Percentiles rank a stretch among this genome's conserved stretches.
These are phyloP conservation scores for Drosophila robusta DNA, from an alignment of 2,888 invertebrate species.

Conservation along the genomic window DNA sequence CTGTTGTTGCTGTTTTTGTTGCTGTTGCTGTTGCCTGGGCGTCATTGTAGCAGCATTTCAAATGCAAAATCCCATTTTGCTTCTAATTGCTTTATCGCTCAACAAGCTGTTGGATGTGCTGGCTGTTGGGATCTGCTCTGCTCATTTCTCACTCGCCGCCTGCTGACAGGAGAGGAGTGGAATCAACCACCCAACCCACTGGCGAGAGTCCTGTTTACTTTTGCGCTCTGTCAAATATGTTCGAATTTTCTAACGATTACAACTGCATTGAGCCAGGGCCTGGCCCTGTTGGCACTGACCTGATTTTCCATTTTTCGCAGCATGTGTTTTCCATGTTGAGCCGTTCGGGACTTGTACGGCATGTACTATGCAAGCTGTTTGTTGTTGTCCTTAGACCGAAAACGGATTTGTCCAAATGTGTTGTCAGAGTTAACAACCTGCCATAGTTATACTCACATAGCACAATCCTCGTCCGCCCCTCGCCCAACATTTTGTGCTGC, in stretches of 20 bases:
- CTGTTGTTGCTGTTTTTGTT: slow-evolving; percentile 16
- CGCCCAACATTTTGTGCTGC: slow-evolving; percentile 11
- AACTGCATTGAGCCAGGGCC: slow-evolving; percentile 60
- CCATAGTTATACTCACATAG: slow-evolving; percentile 49
- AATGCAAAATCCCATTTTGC: slow-evolving; percentile 81
- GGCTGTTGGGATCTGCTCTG: slow-evolving; percentile 51
- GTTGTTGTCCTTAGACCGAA: slow-evolving; percentile 63
- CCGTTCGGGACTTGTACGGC: slow-evolving; percentile 59
- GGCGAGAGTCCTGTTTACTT: slow-evolving; percentile 72
- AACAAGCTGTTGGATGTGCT: slow-evolving; percentile 77
- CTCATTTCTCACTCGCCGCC: slow-evolving; percentile 72
- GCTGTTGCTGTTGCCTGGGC: slow-evolving; percentile 30
- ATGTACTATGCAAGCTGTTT: slow-evolving; percentile 50
- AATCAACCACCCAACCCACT: slow-evolving; percentile 30
- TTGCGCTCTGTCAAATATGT: slow-evolving; percentile 83
- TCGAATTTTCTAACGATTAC: slow-evolving; percentile 81
- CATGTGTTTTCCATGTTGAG: slow-evolving; percentile 80
- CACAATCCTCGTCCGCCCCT: not conserved
- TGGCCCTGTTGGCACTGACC: slow-evolving; percentile 58
- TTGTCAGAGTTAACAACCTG: slow-evolving; percentile 70
- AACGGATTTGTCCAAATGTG: slow-evolving; percentile 74
- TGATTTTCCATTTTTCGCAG: slow-evolving; percentile 78
- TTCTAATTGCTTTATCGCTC: slow-evolving; percentile 82
- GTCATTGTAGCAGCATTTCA: slow-evolving; percentile 73
- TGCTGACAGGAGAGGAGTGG: slow-evolving; percentile 55